Conservation (phyloP, 2,113 vertebrate genomes). For the Brachyistius frenatus region DNA sequence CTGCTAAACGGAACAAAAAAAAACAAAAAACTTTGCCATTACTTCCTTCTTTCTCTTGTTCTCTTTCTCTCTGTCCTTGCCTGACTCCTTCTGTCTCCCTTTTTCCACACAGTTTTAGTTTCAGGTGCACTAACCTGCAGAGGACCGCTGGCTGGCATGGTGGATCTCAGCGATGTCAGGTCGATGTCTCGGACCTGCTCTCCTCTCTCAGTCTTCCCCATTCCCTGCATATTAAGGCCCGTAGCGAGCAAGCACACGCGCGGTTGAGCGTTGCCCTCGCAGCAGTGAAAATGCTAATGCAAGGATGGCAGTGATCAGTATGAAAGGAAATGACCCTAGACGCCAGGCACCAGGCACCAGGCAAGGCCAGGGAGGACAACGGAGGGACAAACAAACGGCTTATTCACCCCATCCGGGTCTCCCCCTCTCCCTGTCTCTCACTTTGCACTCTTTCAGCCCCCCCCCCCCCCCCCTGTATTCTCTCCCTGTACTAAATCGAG, state of each 20-base stretch:
- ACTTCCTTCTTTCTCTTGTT: background rate
- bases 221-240: conserved; percentile 73
- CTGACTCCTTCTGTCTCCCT: background rate
- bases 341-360: conserved; percentile 64
- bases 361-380: conserved; percentile 60
- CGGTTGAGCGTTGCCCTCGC: conserved; percentile 40
- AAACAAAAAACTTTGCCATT: background rate
- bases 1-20: background rate
- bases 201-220: conserved; percentile 77
- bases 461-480: conserved; percentile 9
- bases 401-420: conserved; percentile 64
- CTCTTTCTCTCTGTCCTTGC: background rate
- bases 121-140: conserved; percentile 73
- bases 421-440: conserved; percentile 36
- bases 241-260: conserved; percentile 20
- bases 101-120: background rate
- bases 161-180: conserved; percentile 80
- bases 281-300: conserved; percentile 60
- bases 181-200: conserved; percentile 79
- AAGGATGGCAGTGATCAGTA: conserved; percentile 48
- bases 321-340: conserved; percentile 67
- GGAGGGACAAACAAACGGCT: conserved; percentile 63
- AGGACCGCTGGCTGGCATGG: conserved; percentile 79
- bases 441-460: conserved; percentile 36
- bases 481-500: conserved; percentile 6